Percentiles rank a stretch among this genome's conserved stretches.
Evolutionary conservation across 2,888 invertebrate species (phyloP).

Genomic region (Auanema freiburgensis): DNA sequence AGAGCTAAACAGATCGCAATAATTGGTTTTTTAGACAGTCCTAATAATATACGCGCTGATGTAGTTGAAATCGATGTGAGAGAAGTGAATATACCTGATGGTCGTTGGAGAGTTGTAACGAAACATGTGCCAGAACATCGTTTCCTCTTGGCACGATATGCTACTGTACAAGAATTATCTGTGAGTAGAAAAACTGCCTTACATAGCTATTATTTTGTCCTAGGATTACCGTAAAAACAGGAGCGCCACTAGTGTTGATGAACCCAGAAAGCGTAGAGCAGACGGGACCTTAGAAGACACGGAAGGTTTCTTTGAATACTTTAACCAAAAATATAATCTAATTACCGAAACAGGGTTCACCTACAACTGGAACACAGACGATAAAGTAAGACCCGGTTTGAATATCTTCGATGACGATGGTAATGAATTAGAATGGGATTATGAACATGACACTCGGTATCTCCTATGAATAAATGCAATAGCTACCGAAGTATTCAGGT

Average conservation of each 20-base stretch:
- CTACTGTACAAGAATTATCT: slow-evolving; percentile 33
- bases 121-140: slow-evolving; percentile 46
- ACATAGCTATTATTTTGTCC: slow-evolving; percentile 7
- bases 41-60: slow-evolving; percentile 12
- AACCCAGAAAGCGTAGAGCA: slow-evolving; percentile 4
- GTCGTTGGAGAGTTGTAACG: slow-evolving; percentile 53
- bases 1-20: no score
- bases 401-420: slow-evolving; percentile 58
- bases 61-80: slow-evolving; percentile 33
- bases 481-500: not conserved
- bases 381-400: slow-evolving; percentile 50
- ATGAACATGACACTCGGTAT: slow-evolving; percentile 60
- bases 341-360: slow-evolving; percentile 16
- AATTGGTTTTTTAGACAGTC: not conserved
- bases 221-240: slow-evolving; percentile 18
- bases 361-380: slow-evolving; percentile 34
- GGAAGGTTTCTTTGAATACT: slow-evolving; percentile 2
- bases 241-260: not conserved
- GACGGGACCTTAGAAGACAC: slow-evolving; percentile 8
- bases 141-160: slow-evolving; percentile 43
- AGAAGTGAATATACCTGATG: slow-evolving; percentile 22
- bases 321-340: not conserved
- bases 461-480: slow-evolving; percentile 23
- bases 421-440: slow-evolving; percentile 60
- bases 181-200: no score